These are phyloP conservation scores for Bovichtus variegatus DNA, from an alignment of 2,797 vertebrate genomes.

Conservation along the genomic window DNA sequence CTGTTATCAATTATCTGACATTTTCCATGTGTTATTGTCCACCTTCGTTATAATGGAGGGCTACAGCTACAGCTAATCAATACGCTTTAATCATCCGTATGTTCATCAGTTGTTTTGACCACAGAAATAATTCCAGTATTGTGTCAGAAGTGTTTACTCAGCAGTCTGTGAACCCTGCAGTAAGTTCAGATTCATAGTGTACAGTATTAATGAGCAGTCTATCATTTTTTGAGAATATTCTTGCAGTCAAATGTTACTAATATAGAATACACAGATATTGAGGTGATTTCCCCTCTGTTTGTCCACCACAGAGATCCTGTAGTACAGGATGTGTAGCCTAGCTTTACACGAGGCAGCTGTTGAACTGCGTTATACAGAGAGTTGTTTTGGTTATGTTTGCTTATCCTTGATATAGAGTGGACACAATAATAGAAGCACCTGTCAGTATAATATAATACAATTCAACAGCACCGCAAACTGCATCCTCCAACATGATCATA, in stretches of 20 bases:
- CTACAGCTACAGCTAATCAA: background rate
- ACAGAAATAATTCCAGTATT: background rate
- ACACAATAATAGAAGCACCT: background rate
- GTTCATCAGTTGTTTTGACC: background rate
- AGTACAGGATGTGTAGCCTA: background rate
- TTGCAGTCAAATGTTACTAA: background rate
- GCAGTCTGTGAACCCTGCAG: background rate
- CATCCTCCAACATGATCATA: background rate
- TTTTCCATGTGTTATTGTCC: background rate
- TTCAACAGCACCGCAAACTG: background rate
- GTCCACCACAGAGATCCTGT: background rate
- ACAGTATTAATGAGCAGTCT: too few relatives aligned
- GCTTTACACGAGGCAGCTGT: too few relatives aligned
- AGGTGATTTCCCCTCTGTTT: too few relatives aligned
- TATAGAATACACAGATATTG: too few relatives aligned
- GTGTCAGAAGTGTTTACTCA: background rate
- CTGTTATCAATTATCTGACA: constrained; percentile 33
- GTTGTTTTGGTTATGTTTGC: background rate
- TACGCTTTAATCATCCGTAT: background rate
- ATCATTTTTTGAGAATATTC: background rate
- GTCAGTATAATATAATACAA: background rate
- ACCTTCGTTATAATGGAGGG: background rate
- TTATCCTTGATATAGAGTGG: background rate
- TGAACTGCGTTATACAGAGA: background rate
- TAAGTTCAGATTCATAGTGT: background rate